Conservation (phyloP, 2,888 invertebrate species). For the Ferdinandea cuprea region DNA sequence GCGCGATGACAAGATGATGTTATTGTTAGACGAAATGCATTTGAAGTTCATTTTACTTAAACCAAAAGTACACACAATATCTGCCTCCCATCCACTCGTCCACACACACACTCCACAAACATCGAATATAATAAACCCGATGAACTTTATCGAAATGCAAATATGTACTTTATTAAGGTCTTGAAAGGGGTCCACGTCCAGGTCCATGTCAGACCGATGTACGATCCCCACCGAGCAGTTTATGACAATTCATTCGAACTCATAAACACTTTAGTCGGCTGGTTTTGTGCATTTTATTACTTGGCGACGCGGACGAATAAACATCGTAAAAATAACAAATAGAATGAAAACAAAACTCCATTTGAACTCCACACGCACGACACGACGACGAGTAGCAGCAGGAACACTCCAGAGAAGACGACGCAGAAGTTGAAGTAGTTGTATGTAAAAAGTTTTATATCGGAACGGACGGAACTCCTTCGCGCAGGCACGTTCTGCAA, state of each 20-base stretch:
- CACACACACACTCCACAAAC: too few relatives aligned
- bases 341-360: conserved; percentile 26
- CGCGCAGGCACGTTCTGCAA: conserved; percentile 35
- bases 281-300: conserved; percentile 50
- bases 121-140: conserved; percentile 6
- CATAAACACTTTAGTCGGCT: conserved; percentile 51
- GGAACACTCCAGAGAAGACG: conserved; percentile 2
- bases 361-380: too few relatives aligned
- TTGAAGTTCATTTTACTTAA: conserved; percentile 5
- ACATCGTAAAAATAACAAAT: conserved; percentile 50
- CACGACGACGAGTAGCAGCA: neutral
- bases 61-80: conserved; percentile 9
- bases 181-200: conserved; percentile 43
- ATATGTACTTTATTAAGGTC: conserved; percentile 50
- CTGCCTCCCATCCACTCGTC: neutral
- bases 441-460: conserved; percentile 10
- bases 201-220: conserved; percentile 23
- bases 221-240: conserved; percentile 17
- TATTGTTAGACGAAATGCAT: conserved; percentile 6
- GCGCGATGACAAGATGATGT: conserved; percentile 11
- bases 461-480: conserved; percentile 12
- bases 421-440: too few relatives aligned
- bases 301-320: conserved; percentile 46
- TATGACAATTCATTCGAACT: conserved; percentile 62
- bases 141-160: conserved; percentile 50